phyloP scores from a whole-genome alignment of 2,113 vertebrate genomes.

The Quiscalus mexicanus region DNA sequence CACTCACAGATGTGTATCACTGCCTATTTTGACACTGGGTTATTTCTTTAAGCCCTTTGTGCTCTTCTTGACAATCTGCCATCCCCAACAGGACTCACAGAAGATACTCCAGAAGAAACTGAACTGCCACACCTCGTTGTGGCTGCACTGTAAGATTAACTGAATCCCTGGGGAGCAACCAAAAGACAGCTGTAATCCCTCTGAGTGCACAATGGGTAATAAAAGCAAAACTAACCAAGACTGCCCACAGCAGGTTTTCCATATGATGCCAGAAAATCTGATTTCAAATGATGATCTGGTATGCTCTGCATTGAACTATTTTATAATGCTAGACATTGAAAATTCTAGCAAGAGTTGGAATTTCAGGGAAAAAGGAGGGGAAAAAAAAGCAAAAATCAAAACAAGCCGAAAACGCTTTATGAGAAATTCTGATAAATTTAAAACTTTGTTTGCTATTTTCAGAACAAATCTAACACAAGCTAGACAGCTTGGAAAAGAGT shows the following conservation, averaged over 20 bases:
- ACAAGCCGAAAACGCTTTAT: background rate
- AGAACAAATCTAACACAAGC: background rate
- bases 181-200: background rate
- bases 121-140: background rate
- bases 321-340: background rate
- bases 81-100: background rate
- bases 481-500: background rate
- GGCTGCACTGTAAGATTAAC: background rate
- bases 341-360: background rate
- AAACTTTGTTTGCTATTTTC: background rate
- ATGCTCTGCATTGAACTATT: background rate
- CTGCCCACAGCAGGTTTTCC: background rate
- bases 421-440: background rate
- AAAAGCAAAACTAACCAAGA: background rate
- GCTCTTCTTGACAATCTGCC: background rate
- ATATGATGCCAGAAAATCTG: background rate
- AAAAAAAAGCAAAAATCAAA: background rate
- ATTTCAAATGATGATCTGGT: background rate
- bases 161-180: background rate
- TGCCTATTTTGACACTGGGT: background rate
- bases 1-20: background rate
- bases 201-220: background rate
- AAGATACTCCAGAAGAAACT: background rate
- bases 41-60: background rate
- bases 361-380: fast-evolving